Percentiles rank a stretch among this genome's conserved stretches.
Conservation (phyloP, 2,797 vertebrate genomes). For the Parauchenoglanis punctatus region DNA sequence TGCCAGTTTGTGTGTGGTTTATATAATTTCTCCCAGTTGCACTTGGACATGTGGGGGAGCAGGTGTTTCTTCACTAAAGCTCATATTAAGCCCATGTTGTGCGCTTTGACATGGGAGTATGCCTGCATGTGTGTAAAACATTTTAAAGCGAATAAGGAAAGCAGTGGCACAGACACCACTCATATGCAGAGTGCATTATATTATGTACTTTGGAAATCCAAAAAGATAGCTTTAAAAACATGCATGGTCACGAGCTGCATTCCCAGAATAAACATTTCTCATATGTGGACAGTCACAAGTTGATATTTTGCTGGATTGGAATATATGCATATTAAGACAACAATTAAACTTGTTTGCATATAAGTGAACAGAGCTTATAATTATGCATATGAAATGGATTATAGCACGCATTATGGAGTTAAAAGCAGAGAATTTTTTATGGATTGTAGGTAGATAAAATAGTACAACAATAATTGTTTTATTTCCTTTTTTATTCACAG, state of each 20-base stretch:
- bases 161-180: background rate
- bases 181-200: background rate
- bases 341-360: conserved; percentile 74
- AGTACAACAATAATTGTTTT: background rate
- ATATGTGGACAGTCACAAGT: background rate
- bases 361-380: conserved; percentile 64
- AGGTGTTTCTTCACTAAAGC: conserved; percentile 72
- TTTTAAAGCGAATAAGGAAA: background rate
- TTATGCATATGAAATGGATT: conserved; percentile 14
- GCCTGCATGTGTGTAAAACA: background rate
- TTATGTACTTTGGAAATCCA: background rate
- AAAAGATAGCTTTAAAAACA: background rate
- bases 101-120: conserved; percentile 35
- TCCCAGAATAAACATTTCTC: background rate
- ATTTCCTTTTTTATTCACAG: background rate
- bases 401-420: background rate
- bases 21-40: conserved; percentile 6
- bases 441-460: background rate
- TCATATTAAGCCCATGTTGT: conserved; percentile 65
- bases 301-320: conserved; percentile 7
- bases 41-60: conserved; percentile 67
- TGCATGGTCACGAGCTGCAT: background rate
- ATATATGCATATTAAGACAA: conserved; percentile 48
- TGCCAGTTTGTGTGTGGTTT: background rate
- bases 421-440: too few species aligned